Base-by-base conservation (phyloP, 2,888 invertebrate genomes). In the Eupithecia dodoneata region DNA sequence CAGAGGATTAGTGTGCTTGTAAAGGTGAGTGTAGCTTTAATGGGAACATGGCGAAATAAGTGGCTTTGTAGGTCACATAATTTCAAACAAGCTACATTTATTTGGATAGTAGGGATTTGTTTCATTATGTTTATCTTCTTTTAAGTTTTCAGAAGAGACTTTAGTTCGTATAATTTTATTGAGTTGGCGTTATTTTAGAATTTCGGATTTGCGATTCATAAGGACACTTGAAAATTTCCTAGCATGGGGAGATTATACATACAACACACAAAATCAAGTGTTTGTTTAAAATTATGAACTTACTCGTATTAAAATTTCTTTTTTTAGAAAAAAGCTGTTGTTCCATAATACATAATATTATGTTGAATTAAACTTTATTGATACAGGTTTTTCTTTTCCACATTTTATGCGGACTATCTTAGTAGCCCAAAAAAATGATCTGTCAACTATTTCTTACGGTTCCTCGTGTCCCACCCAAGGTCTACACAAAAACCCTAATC, bases 401-500 rank as follows among this genome's bases (percentile, higher is more conserved):
- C 12, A 30, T 18, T 63, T 4, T 63, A 10, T 59, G 9, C 59
- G 59, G 9, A 18, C n/a, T 18, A 59, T 63, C 3, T 63, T 12
- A 4, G 63, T 2, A 59, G 63, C 63, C 59, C 18, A 30, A 63
- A 10, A 69, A 45, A 67, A 69, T 18, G 3, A 70, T 3, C 63
- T 73, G 7, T 18, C 30, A 70, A 47, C 72, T 55, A 72, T 76
- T 74, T 74, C 69, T 70, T 72, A 55, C 30, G 47, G 55, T 76
- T 77, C 55, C 71, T 55, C 65, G 10, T 44, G 66, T 76, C 72
- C 76, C 74, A 76, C 76, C 79, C 76, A 77, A 73, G 67, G 66
- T 73, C 73, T 67, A 49, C 69, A 79, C 71, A 80, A 80, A 78
- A 81, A 82, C 82, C 87, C 70, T 79, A 88, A 89, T 90, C 87